Evolutionary conservation across 2,113 vertebrate species (phyloP).

Genomic region (Passer domesticus): DNA sequence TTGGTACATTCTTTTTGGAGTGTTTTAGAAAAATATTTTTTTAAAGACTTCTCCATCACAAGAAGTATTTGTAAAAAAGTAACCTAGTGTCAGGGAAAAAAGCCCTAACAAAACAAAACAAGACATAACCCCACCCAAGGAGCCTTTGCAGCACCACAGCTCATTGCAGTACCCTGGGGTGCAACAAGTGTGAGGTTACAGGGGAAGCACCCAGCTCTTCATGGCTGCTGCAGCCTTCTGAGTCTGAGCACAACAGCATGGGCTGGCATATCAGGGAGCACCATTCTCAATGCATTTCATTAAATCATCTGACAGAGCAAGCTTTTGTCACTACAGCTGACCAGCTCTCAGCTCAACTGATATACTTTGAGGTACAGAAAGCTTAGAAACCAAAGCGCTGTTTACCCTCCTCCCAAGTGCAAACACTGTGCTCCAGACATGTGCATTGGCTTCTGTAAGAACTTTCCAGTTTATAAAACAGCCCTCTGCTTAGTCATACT

Average conservation of each 20-base stretch:
- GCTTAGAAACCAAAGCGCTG: neutral
- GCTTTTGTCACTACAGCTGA: neutral
- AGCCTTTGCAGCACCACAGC: neutral
- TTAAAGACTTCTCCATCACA: neutral
- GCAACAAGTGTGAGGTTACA: neutral
- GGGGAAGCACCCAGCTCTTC: neutral
- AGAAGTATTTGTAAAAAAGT: neutral
- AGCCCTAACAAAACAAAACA: neutral
- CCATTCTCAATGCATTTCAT: neutral
- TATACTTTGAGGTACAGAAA: neutral
- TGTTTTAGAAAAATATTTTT: neutral
- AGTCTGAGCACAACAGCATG: neutral
- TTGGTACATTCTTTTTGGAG: neutral
- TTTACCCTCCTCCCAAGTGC: neutral
- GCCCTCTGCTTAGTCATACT: slow-evolving; percentile 24
- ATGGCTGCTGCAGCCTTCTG: neutral
- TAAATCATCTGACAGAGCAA: neutral
- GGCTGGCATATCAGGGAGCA: neutral
- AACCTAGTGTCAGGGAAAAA: neutral
- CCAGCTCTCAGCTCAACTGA: neutral
- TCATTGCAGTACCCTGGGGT: neutral
- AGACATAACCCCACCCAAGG: neutral
- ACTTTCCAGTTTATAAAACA: slow-evolving; percentile 15
- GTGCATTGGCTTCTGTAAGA: neutral
- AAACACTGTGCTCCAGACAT: neutral